Conservation (phyloP, 2,113 vertebrate species). For the Phalacrocorax carbo region DNA sequence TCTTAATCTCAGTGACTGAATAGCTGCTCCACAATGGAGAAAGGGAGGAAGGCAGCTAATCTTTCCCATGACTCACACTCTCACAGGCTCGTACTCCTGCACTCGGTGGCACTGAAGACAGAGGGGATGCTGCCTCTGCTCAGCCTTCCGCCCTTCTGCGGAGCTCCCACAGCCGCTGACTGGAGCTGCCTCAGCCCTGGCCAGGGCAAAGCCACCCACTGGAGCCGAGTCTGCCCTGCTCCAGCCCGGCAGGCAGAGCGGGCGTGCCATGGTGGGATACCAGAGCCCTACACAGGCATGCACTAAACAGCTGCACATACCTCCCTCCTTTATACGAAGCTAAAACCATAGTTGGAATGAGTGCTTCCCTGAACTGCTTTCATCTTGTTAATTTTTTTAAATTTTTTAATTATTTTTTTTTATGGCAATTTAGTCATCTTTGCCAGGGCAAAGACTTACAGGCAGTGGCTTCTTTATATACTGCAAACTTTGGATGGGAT, state of each 20-base stretch:
- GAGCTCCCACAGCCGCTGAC: neutral
- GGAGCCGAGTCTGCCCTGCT: accelerated
- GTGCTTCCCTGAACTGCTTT: neutral
- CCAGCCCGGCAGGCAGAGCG: neutral
- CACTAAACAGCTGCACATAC: neutral
- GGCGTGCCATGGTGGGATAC: neutral
- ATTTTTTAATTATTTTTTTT: neutral
- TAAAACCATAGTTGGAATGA: neutral
- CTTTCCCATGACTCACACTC: slow-evolving; percentile 57
- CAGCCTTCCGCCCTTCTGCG: neutral
- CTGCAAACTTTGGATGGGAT: neutral
- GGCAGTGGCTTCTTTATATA: slow-evolving; percentile 23
- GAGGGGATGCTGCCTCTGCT: neutral
- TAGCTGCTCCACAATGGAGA: slow-evolving; percentile 1
- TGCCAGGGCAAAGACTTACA: neutral
- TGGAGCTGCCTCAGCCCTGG: accelerated
- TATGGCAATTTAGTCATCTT: neutral
- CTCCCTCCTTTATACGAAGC: neutral
- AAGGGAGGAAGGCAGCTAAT: slow-evolving; percentile 50
- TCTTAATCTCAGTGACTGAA: slow-evolving; percentile 48
- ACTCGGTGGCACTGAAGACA: neutral
- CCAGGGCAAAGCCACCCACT: neutral
- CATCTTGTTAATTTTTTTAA: neutral
- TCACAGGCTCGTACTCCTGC: neutral
- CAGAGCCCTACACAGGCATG: neutral